Evolutionary conservation across 30 jellyfish, hydroid and myxozoan genomes (phyloP), one percentile per base, ranked within the genome.

Genomic region (Aurelia coerulea): DNA sequence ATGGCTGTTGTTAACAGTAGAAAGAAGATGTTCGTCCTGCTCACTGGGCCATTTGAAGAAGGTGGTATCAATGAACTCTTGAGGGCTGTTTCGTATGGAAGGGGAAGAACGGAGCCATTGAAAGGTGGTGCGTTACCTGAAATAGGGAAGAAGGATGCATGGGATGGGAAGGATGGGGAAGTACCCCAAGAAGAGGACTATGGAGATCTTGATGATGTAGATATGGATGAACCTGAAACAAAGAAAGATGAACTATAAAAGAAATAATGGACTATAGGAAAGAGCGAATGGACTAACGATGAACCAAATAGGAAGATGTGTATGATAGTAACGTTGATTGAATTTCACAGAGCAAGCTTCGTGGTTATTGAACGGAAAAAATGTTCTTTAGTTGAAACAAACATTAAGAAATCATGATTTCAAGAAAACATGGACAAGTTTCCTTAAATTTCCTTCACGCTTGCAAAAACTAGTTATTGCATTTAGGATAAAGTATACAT

Each of bases 151-250:
- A 74, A 62, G 4, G 88, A 68, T 29, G 87, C 97, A 10, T 94
- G 99, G 99, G 99, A 94, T 69, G 99, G 99, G 3, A 85, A 84
- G 72, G 99, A 94, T 84, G 98, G 97, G 16, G 97, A 92, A 76
- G 46, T 92, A 10, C 98, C 97, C 9, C 96, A 56, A 29, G 98
- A 92, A 29, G 98, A 84, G 68, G 93, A 84, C 32, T 93, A 91
- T 19, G 90, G 90, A 1, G 97, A 92, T 74, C 83, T 92, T 10
- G 94, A 92, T 65, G 95, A 84, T 65, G 74, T 81, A 6, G 95
- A 58, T 12, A 50, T 91, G 49, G 97, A 91, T 41, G 96, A 86
- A 56, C 34, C 67, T 5, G 95, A 83, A 31, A 58, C 68, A 51
- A 65, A 51, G 73, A 92, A 87, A 79, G 96, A 65, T 29, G 98